A percentile compares a stretch with the other conserved stretches of the same genome.
These are phyloP conservation scores for Meiosimyza platycephala DNA, from an alignment of 2,888 invertebrate species.

Conservation along the genomic window DNA sequence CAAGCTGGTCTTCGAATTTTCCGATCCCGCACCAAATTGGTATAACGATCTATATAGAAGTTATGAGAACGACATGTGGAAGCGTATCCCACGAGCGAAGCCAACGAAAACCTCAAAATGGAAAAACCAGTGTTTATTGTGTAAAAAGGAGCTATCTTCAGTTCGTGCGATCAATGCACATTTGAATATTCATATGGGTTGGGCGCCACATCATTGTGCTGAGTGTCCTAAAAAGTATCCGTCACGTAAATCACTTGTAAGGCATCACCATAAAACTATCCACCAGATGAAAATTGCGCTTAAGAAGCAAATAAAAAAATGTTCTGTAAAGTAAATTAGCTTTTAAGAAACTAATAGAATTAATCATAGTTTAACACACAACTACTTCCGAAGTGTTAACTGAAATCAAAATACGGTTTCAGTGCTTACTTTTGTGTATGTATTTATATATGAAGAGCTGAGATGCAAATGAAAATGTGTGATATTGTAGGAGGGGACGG, in stretches of 20 bases:
- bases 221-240: constrained; percentile 36
- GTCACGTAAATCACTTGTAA: background rate
- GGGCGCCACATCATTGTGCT: constrained; percentile 34
- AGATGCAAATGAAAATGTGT: no score
- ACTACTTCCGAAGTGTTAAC: background rate
- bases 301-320: background rate
- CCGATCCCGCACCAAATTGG: constrained; percentile 7
- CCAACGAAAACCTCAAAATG: constrained; percentile 15
- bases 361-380: no score
- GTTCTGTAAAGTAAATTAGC: constrained; percentile 29
- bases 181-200: constrained; percentile 34
- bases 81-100: constrained; percentile 13
- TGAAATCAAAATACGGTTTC: background rate
- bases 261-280: constrained; percentile 20
- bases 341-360: background rate
- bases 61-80: constrained; percentile 35
- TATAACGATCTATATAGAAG: constrained; percentile 34
- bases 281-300: background rate
- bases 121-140: constrained; percentile 32
- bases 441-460: background rate
- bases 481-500: no score
- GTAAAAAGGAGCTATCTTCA: constrained; percentile 9
- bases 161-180: constrained; percentile 27
- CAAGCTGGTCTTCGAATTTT: no score
- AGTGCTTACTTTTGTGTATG: constrained; percentile 35